These are phyloP conservation scores for Copsychus sechellarum DNA, from an alignment of 2,113 vertebrate genomes.

Conservation along the genomic window DNA sequence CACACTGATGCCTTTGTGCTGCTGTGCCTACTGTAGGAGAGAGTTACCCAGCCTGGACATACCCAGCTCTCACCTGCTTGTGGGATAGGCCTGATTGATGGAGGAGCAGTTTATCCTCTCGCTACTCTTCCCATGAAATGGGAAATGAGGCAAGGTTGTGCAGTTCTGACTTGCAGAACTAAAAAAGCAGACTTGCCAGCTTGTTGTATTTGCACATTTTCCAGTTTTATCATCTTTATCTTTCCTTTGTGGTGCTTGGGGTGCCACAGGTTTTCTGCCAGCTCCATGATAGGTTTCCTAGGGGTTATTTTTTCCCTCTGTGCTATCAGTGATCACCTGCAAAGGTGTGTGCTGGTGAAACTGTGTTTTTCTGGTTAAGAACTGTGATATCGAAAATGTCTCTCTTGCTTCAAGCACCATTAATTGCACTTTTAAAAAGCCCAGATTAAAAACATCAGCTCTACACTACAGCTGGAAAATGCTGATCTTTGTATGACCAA, in stretches of 20 bases:
- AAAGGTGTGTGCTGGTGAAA: not conserved
- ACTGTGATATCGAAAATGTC: not conserved
- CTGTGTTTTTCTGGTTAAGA: not conserved
- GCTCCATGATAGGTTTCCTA: not conserved
- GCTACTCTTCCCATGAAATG: not conserved
- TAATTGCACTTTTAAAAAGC: not conserved
- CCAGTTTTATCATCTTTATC: not conserved
- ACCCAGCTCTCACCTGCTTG: not conserved
- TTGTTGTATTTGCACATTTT: not conserved
- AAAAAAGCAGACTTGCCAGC: not conserved
- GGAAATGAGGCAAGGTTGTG: not conserved
- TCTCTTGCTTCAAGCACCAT: not conserved
- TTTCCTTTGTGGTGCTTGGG: not conserved
- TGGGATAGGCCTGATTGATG: not conserved
- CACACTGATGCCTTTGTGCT: not conserved
- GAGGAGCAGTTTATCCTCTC: not conserved
- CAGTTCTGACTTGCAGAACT: not conserved
- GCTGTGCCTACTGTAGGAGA: not conserved
- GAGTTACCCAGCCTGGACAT: not conserved
- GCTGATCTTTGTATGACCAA: not conserved
- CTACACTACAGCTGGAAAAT: not conserved
- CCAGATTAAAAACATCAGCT: not conserved
- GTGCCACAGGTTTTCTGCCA: not conserved
- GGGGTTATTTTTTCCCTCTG: not conserved
- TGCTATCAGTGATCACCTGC: not conserved